Evolutionary conservation across 2,113 vertebrate genomes (phyloP).

Genomic region (Phrynosoma blainvillii): DNA sequence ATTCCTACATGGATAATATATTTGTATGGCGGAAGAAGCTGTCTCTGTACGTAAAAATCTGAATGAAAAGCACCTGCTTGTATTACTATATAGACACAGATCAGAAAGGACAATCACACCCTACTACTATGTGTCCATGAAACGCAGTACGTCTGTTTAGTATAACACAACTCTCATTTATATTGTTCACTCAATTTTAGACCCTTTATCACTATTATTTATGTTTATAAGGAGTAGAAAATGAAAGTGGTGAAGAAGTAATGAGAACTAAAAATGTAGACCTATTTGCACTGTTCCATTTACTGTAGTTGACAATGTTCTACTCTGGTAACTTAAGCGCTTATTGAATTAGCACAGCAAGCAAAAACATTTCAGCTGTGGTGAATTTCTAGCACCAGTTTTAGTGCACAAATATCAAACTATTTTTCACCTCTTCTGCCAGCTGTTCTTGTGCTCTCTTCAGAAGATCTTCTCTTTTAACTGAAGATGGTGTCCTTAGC

Average conservation of each 20-base stretch:
- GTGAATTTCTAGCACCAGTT: no score
- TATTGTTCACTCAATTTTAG: not conserved
- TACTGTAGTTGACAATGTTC: not conserved
- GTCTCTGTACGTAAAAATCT: no score
- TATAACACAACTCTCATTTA: not conserved
- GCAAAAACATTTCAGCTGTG: not conserved
- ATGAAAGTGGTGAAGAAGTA: not conserved
- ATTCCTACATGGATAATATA: not conserved
- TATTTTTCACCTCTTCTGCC: conserved; percentile 73
- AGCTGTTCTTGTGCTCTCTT: conserved; percentile 65
- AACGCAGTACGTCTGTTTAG: not conserved
- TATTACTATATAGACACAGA: not conserved
- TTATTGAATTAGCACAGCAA: not conserved
- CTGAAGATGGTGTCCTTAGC: not conserved
- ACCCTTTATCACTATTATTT: not conserved
- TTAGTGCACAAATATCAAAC: not conserved
- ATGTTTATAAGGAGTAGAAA: not conserved
- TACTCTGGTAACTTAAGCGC: not conserved
- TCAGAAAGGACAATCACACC: not conserved
- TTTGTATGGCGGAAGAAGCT: not conserved
- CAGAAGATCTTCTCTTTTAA: conserved; percentile 30
- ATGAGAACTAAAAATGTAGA: not conserved
- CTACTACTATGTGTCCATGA: not conserved
- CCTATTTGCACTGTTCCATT: not conserved
- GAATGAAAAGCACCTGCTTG: no score